Evolutionary conservation across 2,888 invertebrate species (phyloP).

Genomic region (Noctua comes): DNA sequence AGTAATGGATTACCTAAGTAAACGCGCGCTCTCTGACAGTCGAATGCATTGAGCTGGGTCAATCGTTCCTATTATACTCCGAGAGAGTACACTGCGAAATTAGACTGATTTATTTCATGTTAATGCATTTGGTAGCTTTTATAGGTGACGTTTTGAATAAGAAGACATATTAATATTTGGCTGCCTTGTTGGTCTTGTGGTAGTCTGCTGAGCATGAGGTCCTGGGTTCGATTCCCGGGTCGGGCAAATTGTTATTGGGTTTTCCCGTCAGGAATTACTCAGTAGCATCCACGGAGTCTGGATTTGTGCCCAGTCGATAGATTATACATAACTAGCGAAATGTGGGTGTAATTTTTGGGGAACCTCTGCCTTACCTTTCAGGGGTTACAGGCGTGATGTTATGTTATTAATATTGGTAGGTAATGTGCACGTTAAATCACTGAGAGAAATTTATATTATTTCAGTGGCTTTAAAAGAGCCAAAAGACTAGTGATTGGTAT

Average conservation of each 20-base stretch:
- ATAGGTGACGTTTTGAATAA: neutral
- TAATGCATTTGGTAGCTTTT: neutral
- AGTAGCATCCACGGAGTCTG: too few relatives aligned
- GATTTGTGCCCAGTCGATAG: too few relatives aligned
- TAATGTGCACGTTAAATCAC: neutral
- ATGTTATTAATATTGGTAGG: neutral
- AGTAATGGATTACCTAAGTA: constrained; percentile 49
- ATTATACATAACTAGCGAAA: too few relatives aligned
- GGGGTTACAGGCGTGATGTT: too few relatives aligned
- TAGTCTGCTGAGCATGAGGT: neutral
- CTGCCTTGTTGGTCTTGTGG: neutral
- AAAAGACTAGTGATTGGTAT: too few relatives aligned
- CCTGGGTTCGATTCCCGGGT: neutral
- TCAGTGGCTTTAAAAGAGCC: too few relatives aligned
- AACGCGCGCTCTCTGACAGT: constrained; percentile 30
- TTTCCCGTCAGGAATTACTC: too few relatives aligned
- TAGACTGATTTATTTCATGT: constrained; percentile 17
- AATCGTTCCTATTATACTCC: neutral
- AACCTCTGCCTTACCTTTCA: too few relatives aligned
- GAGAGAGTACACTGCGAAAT: neutral
- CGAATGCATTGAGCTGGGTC: constrained; percentile 34
- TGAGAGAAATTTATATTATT: too few relatives aligned
- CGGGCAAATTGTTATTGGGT: too few relatives aligned
- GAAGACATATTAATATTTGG: neutral
- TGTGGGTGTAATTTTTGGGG: too few relatives aligned